Evolutionary conservation across 2,888 invertebrate genomes (phyloP).

Genomic region (Therioaphis trifolii): DNA sequence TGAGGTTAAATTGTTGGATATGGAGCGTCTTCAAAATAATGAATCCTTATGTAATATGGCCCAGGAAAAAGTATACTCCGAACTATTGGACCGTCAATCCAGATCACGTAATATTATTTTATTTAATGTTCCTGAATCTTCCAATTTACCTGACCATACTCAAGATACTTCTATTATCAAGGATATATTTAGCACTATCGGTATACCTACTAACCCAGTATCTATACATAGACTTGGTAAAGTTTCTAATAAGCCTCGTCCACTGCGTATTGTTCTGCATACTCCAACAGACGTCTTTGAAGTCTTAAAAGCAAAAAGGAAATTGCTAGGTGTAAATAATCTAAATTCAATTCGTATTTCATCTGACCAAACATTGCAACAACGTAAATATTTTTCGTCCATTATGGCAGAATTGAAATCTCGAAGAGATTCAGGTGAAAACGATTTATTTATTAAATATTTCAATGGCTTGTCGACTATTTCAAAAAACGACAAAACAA

Average conservation of each 20-base stretch:
- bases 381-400: not conserved
- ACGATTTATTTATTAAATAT: not conserved
- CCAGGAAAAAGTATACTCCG: too few relatives aligned
- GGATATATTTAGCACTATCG: not conserved
- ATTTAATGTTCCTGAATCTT: not conserved
- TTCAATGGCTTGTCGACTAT: too few relatives aligned
- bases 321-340: not conserved
- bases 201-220: not conserved
- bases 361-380: not conserved
- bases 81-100: too few relatives aligned
- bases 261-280: not conserved
- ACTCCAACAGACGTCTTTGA: not conserved
- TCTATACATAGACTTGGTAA: not conserved
- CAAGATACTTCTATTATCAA: not conserved
- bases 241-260: not conserved
- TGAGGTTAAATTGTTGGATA: too few relatives aligned
- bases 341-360: not conserved
- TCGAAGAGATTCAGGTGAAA: not conserved
- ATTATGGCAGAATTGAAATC: not conserved
- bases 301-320: conserved; percentile 13
- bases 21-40: too few relatives aligned
- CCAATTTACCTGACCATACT: not conserved
- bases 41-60: too few relatives aligned
- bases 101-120: too few relatives aligned
- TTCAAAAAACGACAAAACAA: not conserved